Base-by-base conservation (phyloP, 2,888 invertebrate species). In the Drosophila mimica region DNA sequence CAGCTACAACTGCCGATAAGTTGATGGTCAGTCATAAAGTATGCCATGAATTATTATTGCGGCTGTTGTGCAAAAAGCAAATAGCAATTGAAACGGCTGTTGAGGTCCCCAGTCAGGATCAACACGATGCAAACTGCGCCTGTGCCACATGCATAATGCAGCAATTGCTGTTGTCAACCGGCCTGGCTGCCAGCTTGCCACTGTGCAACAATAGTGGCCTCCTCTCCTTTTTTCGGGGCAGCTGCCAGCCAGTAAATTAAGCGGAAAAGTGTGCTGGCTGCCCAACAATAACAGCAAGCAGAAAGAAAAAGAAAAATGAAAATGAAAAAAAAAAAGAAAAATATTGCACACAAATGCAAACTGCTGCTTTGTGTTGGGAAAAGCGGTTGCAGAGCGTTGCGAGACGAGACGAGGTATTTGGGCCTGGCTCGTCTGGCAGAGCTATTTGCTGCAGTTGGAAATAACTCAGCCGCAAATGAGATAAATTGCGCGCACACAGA, bases 381-480 rank as follows among this genome's bases (percentile, higher is more conserved):
- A 51, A 46, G 28, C 15, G 25, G 25, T 25, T 25, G 25, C 25
- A 2, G n/a, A 54, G 28, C 36, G 30, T 28, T 43, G 28, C 36
- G 34, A 9, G 3, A 4, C 15, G 69, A 17, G 11, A 13, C 46
- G 46, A 25, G 46, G 25, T 46, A 25, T 43, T 20, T 15, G 54
- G 34, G 7, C n/a, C 8, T n/a, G 72, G 20, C 48, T 49, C 56
- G 53, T 43, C 52, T 65, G 64, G 54, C 63, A 51, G 70, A 68
- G 86, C 75, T 86, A 87, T 88, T 82, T 81, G 88, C 85, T 78
- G 88, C 86, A 82, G 88, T 82, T 77, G 90, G 81, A 90, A 90
- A 90, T 90, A 91, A 91, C 86, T 91, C 90, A 91, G 90, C 91
- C 90, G 83, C 91, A 92, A 92, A 92, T 89, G 91, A 91, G 91